Evolutionary conservation across 1,140 invertebrate genomes (phyloP).

Genomic region (Drosophila subobscura): DNA sequence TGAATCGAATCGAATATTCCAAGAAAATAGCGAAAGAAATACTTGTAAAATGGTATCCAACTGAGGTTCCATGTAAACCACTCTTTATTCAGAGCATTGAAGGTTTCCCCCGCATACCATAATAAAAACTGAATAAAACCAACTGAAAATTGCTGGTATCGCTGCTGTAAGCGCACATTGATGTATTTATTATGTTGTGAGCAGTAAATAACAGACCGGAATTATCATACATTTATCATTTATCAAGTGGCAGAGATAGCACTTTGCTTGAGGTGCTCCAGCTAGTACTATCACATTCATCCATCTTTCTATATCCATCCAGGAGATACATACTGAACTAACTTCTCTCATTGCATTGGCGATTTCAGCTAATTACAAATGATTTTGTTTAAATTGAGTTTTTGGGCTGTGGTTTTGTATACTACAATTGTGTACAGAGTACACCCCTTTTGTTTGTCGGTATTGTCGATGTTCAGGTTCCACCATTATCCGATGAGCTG

Average conservation of each 20-base stretch:
- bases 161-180: slow-evolving; percentile 13
- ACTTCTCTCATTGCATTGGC: slow-evolving; percentile 7
- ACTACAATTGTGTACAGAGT: slow-evolving; percentile 11
- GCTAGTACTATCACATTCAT: too few species aligned
- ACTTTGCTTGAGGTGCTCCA: too few species aligned
- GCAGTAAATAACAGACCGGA: slow-evolving; percentile 45
- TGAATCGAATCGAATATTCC: too few species aligned
- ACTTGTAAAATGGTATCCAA: too few species aligned
- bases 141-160: slow-evolving; percentile 21
- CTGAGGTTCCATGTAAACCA: too few species aligned
- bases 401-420: slow-evolving; percentile 38
- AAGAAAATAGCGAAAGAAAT: too few species aligned
- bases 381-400: slow-evolving; percentile 70
- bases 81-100: too few species aligned
- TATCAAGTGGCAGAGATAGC: slow-evolving; percentile 1
- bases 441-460: slow-evolving; percentile 10
- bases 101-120: too few species aligned
- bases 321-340: slow-evolving; percentile 40
- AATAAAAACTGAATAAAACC: too few species aligned
- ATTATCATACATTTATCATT: slow-evolving; percentile 50
- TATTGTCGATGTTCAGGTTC: neutral
- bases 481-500: slow-evolving; percentile 14
- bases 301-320: slow-evolving; percentile 33
- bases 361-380: slow-evolving; percentile 43
- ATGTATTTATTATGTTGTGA: slow-evolving; percentile 46